These are phyloP conservation scores for Bactericera cockerelli DNA, from an alignment of 1,140 invertebrate species.

Conservation along the genomic window DNA sequence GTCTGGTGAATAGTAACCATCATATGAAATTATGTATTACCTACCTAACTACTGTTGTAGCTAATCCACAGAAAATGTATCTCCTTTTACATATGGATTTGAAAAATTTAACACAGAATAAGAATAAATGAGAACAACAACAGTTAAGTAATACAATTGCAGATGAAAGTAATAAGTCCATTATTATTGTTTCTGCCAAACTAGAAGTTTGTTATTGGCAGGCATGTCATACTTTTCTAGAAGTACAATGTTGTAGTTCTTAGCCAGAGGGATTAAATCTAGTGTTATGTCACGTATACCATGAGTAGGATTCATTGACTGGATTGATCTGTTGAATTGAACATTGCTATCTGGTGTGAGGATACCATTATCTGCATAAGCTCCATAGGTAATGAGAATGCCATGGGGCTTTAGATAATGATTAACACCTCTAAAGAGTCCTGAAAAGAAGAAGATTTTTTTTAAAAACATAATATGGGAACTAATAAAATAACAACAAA, in stretches of 20 bases:
- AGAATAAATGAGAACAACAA: too few relatives aligned
- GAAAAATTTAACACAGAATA: too few relatives aligned
- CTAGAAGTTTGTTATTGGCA: slow-evolving; percentile 68
- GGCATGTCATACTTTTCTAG: slow-evolving; percentile 57
- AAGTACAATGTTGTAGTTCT: slow-evolving; percentile 42
- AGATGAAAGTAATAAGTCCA: too few relatives aligned
- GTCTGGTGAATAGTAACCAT: too few relatives aligned
- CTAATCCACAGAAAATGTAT: too few relatives aligned
- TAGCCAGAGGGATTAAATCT: slow-evolving; percentile 48
- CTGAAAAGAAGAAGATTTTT: slow-evolving; percentile 24
- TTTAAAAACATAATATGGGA: background rate
- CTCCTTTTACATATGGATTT: too few relatives aligned
- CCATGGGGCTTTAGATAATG: slow-evolving; percentile 48
- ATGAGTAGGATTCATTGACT: slow-evolving; percentile 46
- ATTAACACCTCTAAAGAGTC: slow-evolving; percentile 52
- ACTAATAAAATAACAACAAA: background rate
- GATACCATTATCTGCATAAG: slow-evolving; percentile 56
- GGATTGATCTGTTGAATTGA: slow-evolving; percentile 50
- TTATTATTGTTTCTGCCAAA: slow-evolving; percentile 59
- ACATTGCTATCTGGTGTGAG: slow-evolving; percentile 68
- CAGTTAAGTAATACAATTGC: too few relatives aligned
- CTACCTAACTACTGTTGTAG: too few relatives aligned
- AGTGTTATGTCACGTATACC: slow-evolving; percentile 56
- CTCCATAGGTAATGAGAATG: slow-evolving; percentile 65
- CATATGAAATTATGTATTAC: too few relatives aligned